A percentile compares a stretch with the other conserved stretches of the same genome.
Evolutionary conservation across 1,140 invertebrate species (phyloP).

Genomic region (Zophobas atratus): DNA sequence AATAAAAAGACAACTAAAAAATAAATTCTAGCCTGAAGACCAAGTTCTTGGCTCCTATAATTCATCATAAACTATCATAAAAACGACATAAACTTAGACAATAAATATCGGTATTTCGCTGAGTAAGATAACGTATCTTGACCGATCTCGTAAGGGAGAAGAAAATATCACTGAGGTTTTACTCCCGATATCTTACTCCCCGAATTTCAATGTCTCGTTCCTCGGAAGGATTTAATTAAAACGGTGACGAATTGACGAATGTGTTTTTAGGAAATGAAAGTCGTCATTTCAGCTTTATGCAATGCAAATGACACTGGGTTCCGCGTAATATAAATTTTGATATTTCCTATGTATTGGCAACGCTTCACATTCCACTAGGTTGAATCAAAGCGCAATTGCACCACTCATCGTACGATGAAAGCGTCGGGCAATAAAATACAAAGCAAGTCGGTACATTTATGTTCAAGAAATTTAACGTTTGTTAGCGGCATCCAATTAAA

Average conservation of each 20-base stretch:
- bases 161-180: slow-evolving; percentile 17
- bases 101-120: slow-evolving; percentile 37
- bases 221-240: slow-evolving; percentile 38
- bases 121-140: slow-evolving; percentile 29
- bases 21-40: slow-evolving; percentile 9
- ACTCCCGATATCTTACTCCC: slow-evolving; percentile 16
- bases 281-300: slow-evolving; percentile 16
- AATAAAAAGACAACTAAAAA: slow-evolving; percentile 25
- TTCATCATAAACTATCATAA: slow-evolving; percentile 41
- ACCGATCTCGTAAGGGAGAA: slow-evolving; percentile 5
- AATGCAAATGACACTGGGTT: neutral
- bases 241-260: slow-evolving; percentile 21
- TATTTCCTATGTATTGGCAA: too few relatives aligned
- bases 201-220: slow-evolving; percentile 15
- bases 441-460: neutral
- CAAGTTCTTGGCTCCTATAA: slow-evolving; percentile 18
- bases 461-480: neutral
- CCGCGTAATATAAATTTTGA: too few relatives aligned
- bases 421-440: neutral
- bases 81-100: slow-evolving; percentile 35
- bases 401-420: too few relatives aligned
- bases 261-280: slow-evolving; percentile 6
- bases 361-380: too few relatives aligned
- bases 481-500: neutral
- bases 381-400: too few relatives aligned